Base-by-base conservation (phyloP, 92 coral and sea anemone species). In the Ricordea florida region DNA sequence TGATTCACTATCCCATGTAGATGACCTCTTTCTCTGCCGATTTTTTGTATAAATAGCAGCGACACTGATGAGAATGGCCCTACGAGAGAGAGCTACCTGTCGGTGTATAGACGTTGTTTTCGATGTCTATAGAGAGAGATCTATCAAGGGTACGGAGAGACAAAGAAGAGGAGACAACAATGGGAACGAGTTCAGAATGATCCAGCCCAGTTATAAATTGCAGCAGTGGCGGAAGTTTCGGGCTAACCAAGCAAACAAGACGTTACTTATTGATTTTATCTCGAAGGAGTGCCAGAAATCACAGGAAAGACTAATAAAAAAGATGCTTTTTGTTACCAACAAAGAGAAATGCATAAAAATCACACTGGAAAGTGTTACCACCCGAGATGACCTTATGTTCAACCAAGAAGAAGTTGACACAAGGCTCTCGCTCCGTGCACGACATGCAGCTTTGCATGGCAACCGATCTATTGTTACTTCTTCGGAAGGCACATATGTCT, bases 391-490 rank as follows among this genome's bases (percentile, higher is more conserved):
- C 0, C 75, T 66, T 22, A 47, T 50, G 33, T 45, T 42, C 36
- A 26, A 23, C 20, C 75, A 66, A 66, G 84, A 80, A 76, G 87
- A 87, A 69, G 84, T 84, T 36, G 92, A 72, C 72, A 85, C 91
- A n/a, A n/a, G n/a, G n/a, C n/a, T n/a, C n/a, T n/a, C n/a, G n/a
- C n/a, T n/a, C n/a, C n/a, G n/a, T n/a, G n/a, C n/a, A n/a, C n/a
- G n/a, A n/a, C n/a, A n/a, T n/a, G n/a, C n/a, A n/a, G n/a, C 25
- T 22, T 35, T 10, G 32, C 49, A 55, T 38, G 78, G 78, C 15
- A 37, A 83, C 60, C 26, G 60, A 22, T 23, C 40, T 31, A 69
- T 67, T 42, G 66, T 48, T 3, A 73, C 78, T 7, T 51, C 24
- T 53, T 78, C 75, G 30, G 66, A 84, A 16, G 89, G 77, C 44